phyloP scores from a whole-genome alignment of 2,797 vertebrate genomes.

The Aplochiton taeniatus region DNA sequence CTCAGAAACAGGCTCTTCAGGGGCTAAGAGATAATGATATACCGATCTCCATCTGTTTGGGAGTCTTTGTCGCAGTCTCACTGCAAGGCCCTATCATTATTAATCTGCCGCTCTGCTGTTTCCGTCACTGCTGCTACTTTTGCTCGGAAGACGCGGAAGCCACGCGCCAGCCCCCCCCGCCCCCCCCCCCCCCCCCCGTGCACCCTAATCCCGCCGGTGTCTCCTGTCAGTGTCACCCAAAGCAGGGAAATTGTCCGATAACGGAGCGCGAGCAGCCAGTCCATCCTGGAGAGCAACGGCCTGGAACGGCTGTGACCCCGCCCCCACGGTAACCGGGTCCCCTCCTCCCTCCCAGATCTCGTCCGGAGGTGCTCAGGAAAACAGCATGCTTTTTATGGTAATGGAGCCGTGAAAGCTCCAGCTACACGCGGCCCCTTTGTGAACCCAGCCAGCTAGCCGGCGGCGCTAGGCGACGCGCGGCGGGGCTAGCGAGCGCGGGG shows the following conservation, averaged over 20 bases:
- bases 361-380: slow-evolving; percentile 18
- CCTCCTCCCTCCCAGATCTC: slow-evolving; percentile 3
- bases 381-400: slow-evolving; percentile 44
- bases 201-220: too few species aligned
- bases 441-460: slow-evolving; percentile 18
- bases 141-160: too few species aligned
- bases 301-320: too few species aligned
- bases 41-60: slow-evolving; percentile 4
- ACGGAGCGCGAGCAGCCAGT: too few species aligned
- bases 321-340: slow-evolving; percentile 3
- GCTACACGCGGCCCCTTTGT: slow-evolving; percentile 32
- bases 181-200: background rate
- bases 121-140: too few species aligned
- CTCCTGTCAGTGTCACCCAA: too few species aligned
- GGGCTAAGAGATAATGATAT: slow-evolving; percentile 14
- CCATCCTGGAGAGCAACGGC: background rate
- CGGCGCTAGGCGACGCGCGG: too few species aligned
- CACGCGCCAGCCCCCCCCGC: too few species aligned
- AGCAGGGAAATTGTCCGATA: slow-evolving; percentile 12
- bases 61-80: slow-evolving; percentile 2
- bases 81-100: background rate
- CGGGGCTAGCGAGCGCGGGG: too few species aligned
- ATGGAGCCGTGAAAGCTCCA: slow-evolving; percentile 31
- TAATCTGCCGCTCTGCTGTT: slow-evolving; percentile 11
- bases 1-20: background rate